phyloP scores from a whole-genome alignment of 2,797 vertebrate species.

The Chiroxiphia lanceolata region DNA sequence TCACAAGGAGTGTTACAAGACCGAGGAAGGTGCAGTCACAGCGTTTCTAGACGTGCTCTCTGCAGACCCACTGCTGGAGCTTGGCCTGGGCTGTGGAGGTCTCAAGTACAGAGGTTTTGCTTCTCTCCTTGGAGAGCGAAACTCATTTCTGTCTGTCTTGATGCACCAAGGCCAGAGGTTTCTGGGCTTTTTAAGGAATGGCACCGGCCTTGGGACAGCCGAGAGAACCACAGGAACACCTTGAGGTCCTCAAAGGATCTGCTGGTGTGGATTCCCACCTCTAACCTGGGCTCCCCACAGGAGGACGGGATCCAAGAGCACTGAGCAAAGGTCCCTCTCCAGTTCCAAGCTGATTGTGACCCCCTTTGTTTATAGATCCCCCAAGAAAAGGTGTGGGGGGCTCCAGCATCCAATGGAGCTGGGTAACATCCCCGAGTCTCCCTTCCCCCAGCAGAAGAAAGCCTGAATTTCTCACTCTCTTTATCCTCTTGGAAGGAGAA shows the following conservation, averaged over 20 bases:
- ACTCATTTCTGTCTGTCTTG: not conserved
- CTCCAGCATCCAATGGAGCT: not conserved
- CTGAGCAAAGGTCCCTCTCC: not conserved
- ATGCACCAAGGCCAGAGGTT: not conserved
- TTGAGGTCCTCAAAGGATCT: not conserved
- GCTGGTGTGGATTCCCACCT: not conserved
- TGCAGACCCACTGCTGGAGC: not conserved
- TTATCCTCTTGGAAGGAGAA: constrained; percentile 33
- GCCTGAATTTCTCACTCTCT: constrained; percentile 40
- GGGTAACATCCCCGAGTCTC: not conserved
- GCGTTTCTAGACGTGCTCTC: not conserved
- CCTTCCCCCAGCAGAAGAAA: not conserved
- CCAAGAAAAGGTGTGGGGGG: rapidly evolving
- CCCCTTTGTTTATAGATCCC: not conserved
- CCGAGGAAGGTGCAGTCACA: rapidly evolving
- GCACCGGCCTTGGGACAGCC: not conserved
- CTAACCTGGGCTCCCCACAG: not conserved
- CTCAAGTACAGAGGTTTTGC: not conserved
- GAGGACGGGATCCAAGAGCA: rapidly evolving
- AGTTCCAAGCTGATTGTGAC: not conserved
- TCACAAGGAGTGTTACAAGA: not conserved
- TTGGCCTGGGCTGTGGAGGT: not conserved
- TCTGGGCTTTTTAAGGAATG: not conserved
- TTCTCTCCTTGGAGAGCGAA: not conserved
- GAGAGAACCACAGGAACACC: not conserved